Conservation (phyloP, 1,140 invertebrate genomes). For the Drosophila aff. region DNA sequence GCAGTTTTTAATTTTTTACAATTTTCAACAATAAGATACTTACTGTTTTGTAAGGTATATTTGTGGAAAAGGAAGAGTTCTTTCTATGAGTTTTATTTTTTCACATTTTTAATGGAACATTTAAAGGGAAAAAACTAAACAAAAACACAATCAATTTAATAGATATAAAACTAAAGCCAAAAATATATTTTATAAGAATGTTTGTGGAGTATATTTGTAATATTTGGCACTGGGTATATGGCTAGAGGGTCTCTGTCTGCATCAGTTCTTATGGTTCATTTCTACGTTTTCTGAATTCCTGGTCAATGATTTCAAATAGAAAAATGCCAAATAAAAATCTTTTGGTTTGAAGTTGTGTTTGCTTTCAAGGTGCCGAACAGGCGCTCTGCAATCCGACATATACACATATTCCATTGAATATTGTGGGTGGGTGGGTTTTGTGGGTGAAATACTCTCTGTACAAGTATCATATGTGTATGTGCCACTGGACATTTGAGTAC, state of each 20-base stretch:
- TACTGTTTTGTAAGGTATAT: not conserved
- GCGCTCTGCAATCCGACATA: not conserved
- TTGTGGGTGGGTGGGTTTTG: not conserved
- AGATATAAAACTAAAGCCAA: too few species aligned
- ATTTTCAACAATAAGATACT: not conserved
- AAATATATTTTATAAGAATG: too few species aligned
- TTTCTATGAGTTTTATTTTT: not conserved
- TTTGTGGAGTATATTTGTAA: not conserved
- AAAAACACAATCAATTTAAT: not conserved
- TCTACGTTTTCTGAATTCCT: conserved; percentile 4
- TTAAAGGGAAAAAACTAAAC: too few species aligned
- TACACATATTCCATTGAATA: not conserved
- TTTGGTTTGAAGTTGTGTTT: not conserved
- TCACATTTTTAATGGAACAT: not conserved
- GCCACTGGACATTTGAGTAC: not conserved
- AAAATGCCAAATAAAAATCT: conserved; percentile 15
- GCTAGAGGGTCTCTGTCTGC: not conserved
- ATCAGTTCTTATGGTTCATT: not conserved
- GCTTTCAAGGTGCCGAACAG: not conserved
- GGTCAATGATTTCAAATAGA: conserved; percentile 9
- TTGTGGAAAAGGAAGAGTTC: not conserved
- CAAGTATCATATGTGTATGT: not conserved
- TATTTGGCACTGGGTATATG: not conserved
- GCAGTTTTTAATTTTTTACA: not conserved
- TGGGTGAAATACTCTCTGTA: too few species aligned